Evolutionary conservation across 2,888 invertebrate genomes (phyloP), one percentile per base, ranked within the genome.

Genomic region (Chydorus sphaericus): DNA sequence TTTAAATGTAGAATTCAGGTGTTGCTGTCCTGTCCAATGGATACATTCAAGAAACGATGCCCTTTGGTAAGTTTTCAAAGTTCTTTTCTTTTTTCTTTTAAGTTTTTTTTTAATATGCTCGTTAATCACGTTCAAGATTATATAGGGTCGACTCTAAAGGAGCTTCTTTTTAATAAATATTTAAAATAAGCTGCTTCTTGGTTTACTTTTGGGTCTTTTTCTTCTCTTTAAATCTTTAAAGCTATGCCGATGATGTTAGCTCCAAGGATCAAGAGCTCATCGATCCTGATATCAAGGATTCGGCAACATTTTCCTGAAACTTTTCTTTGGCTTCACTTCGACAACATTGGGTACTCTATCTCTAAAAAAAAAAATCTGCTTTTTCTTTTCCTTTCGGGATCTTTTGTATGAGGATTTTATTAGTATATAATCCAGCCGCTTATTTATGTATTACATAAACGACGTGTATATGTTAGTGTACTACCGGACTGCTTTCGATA

Each of bases 1-100:
- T 33, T 51, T 10, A 16, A 30, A 20, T 23, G 14, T 18, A 85
- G 84, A 83, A 83, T 71, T 80, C 83, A 29, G 87, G 87, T 53
- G 78, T 84, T 11, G 77, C 83, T 1, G 74, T 87, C 52, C 65
- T 86, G 57, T 83, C 85, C n/a, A 86, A 86, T 65, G 82, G 81
- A 54, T 73, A 78, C 50, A 73, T 85, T n/a, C 73, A 77, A 59
- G 75, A 78, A 63, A 73, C 74, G 61, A 74, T 75, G 61, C 76
- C 77, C 48, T 72, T 77, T 64, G 71, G 84, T 83, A 75, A 79
- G 77, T 77, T 20, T 16, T 7, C 7, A n/a, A n/a, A 44, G 26
- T 28, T 44, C 18, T 44, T 44, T 23, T 44, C 6, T 14, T 18
- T 38, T 8, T 2, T 38, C 28, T 44, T 44, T 6, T 44, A 16